phyloP scores from a whole-genome alignment of 2,113 vertebrate genomes.

The Zapus hudsonius region DNA sequence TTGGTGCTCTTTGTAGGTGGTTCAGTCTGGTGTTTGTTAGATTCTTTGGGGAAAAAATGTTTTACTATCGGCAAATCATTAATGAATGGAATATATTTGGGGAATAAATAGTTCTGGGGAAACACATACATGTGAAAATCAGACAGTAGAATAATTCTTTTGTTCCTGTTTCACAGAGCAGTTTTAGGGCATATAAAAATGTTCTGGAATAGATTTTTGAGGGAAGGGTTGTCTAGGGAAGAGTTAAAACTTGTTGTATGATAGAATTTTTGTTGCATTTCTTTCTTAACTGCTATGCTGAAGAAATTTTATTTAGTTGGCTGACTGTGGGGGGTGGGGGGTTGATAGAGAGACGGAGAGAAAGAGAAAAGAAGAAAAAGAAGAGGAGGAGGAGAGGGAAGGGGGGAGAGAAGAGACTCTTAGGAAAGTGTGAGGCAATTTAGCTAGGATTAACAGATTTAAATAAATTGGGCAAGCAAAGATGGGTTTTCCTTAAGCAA shows the following conservation, averaged over 20 bases:
- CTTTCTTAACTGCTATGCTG: neutral
- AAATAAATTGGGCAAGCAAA: neutral
- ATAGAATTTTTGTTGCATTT: neutral
- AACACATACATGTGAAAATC: neutral
- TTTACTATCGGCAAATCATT: conserved; percentile 36
- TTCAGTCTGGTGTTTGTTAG: conserved; percentile 10
- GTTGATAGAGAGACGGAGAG: neutral
- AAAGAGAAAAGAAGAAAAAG: too few relatives aligned
- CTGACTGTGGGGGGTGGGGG: too few relatives aligned
- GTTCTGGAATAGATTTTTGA: neutral
- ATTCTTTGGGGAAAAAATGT: neutral
- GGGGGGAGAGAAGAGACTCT: too few relatives aligned
- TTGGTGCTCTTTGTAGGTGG: neutral
- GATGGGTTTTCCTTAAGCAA: neutral
- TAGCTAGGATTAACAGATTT: neutral
- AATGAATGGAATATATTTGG: conserved; percentile 22
- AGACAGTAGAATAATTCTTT: neutral
- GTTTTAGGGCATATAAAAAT: neutral
- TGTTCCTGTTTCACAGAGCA: neutral
- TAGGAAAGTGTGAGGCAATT: too few relatives aligned
- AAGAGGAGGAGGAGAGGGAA: too few relatives aligned
- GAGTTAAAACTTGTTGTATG: neutral
- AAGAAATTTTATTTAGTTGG: neutral
- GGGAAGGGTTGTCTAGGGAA: neutral
- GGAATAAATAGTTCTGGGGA: conserved; percentile 43